Evolutionary conservation across 2,888 invertebrate genomes (phyloP).

Genomic region (Epsilonema sp.): DNA sequence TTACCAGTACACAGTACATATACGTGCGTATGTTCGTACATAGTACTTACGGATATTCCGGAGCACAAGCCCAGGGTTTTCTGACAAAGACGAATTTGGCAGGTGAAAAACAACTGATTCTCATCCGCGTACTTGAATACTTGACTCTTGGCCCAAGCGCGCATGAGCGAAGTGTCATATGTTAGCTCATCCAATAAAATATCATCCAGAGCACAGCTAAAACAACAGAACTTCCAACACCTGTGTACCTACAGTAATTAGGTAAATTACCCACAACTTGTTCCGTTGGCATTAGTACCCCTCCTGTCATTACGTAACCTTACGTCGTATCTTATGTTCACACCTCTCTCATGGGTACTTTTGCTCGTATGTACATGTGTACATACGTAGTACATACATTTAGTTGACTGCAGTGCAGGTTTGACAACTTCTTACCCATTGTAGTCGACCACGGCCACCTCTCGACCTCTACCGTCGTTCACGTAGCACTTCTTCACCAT

Average conservation of each 20-base stretch:
- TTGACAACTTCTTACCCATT: conserved; percentile 13
- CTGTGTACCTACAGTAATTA: too few species aligned
- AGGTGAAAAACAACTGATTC: conserved; percentile 25
- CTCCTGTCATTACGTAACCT: too few species aligned
- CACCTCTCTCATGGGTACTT: too few species aligned
- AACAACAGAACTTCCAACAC: not conserved
- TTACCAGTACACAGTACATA: too few species aligned
- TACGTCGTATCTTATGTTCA: too few species aligned
- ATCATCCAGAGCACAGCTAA: conserved; percentile 20
- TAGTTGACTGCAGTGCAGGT: not conserved
- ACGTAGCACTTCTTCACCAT: conserved; percentile 25
- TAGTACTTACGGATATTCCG: conserved; percentile 21
- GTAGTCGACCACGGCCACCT: conserved; percentile 21
- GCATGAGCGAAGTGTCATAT: conserved; percentile 20
- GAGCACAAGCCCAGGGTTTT: conserved; percentile 25
- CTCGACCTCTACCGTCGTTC: conserved; percentile 25
- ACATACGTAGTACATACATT: too few species aligned
- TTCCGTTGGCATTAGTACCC: too few species aligned
- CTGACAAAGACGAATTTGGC: conserved; percentile 26
- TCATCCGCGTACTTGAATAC: conserved; percentile 28
- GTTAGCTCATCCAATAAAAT: conserved; percentile 19
- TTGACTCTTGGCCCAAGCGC: conserved; percentile 1
- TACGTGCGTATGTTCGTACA: too few species aligned
- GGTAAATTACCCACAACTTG: too few species aligned
- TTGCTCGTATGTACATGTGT: too few species aligned